phyloP scores from a whole-genome alignment of 1,140 invertebrate genomes.

The Grapholita molesta region DNA sequence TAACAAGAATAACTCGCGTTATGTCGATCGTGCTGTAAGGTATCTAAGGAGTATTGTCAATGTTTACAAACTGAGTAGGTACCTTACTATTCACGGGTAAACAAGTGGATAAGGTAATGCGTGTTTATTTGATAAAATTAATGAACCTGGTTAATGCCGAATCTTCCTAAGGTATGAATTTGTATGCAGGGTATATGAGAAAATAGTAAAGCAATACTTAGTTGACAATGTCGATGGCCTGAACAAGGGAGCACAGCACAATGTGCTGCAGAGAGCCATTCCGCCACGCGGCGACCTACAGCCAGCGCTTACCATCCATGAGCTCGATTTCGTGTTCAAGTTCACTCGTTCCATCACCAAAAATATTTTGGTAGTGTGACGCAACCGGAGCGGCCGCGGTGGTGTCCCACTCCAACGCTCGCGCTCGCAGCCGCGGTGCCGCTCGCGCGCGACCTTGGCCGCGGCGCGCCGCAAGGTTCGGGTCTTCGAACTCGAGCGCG shows the following conservation, averaged over 20 bases:
- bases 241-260: conserved; percentile 30
- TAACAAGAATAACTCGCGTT: conserved; percentile 39
- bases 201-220: not conserved
- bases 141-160: too few relatives aligned
- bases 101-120: not conserved
- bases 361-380: conserved; percentile 77
- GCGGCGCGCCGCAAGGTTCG: conserved; percentile 76
- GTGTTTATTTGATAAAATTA: too few relatives aligned
- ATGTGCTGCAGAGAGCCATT: conserved; percentile 61
- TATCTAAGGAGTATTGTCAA: not conserved
- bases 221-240: not conserved
- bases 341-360: conserved; percentile 76
- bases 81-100: not conserved
- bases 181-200: not conserved
- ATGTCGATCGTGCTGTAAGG: conserved; percentile 16
- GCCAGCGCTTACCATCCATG: conserved; percentile 63
- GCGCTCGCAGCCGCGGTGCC: conserved; percentile 50
- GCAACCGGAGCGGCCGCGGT: conserved; percentile 59
- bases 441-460: conserved; percentile 77
- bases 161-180: too few relatives aligned
- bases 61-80: not conserved
- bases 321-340: conserved; percentile 75
- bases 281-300: conserved; percentile 70
- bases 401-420: conserved; percentile 64
- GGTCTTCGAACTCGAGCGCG: conserved; percentile 75